Percentiles rank a stretch among this genome's conserved stretches.
phyloP scores from a whole-genome alignment of 2,888 invertebrate species.

The Chloroclystis v-ata region DNA sequence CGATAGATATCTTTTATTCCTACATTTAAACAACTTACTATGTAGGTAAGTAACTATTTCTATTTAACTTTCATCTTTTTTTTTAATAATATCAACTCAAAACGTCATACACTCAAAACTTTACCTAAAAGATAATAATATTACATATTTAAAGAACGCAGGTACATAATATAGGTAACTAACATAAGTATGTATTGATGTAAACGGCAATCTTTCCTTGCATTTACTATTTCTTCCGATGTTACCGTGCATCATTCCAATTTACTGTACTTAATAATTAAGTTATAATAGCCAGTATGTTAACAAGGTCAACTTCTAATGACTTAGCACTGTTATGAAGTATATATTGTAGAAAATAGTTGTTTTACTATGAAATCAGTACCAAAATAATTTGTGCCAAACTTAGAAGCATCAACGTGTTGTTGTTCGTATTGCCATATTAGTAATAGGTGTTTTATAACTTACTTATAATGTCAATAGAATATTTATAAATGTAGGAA shows the following conservation, averaged over 20 bases:
- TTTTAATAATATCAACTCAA: no score
- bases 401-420: constrained; percentile 21
- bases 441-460: constrained; percentile 56
- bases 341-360: background rate
- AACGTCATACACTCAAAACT: no score
- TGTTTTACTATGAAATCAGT: constrained; percentile 3
- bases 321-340: background rate
- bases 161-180: no score
- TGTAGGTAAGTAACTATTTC: no score
- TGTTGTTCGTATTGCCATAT: constrained; percentile 13
- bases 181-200: no score
- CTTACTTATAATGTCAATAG: constrained; percentile 32
- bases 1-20: background rate
- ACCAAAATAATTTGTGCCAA: constrained; percentile 45
- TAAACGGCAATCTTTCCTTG: no score
- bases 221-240: no score
- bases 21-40: no score
- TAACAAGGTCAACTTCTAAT: no score
- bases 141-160: no score
- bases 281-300: background rate
- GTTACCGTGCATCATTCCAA: background rate
- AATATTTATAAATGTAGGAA: constrained; percentile 44
- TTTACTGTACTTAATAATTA: constrained; percentile 20
- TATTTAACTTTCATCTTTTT: no score
- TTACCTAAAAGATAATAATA: no score